Conservation (phyloP, 2,113 vertebrate species). For the Cavia porcellus region DNA sequence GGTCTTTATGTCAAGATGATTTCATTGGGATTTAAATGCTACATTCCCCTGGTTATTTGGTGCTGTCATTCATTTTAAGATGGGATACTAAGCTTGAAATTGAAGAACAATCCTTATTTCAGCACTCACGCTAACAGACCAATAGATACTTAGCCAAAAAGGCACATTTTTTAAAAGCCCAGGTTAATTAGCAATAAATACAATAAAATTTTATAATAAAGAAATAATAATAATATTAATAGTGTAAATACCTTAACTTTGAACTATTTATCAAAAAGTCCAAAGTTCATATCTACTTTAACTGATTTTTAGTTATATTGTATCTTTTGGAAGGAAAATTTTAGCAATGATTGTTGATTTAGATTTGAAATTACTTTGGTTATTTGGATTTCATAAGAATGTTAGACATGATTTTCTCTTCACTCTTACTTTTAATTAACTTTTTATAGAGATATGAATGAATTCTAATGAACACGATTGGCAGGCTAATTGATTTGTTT, state of each 20-base stretch:
- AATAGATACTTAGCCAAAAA: constrained; percentile 42
- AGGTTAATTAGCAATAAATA: neutral
- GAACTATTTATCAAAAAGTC: constrained; percentile 8
- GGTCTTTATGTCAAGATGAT: neutral
- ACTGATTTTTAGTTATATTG: neutral
- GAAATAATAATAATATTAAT: neutral
- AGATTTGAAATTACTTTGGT: constrained; percentile 87
- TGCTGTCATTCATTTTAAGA: rapidly evolving
- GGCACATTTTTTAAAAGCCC: constrained; percentile 58
- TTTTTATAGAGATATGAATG: constrained; percentile 91
- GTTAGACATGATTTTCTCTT: constrained; percentile 89
- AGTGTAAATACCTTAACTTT: constrained; percentile 41
- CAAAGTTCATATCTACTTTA: neutral
- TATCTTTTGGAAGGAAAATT: neutral
- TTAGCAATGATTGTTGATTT: constrained; percentile 79
- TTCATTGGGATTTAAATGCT: neutral
- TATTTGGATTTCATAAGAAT: constrained; percentile 89
- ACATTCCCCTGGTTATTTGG: neutral
- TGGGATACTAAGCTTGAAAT: neutral
- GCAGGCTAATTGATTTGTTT: constrained; percentile 91
- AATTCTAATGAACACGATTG: constrained; percentile 92
- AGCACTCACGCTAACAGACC: neutral
- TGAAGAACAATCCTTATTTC: neutral
- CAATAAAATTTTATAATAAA: neutral
- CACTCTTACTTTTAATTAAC: constrained; percentile 91